phyloP scores from a whole-genome alignment of 2,888 invertebrate species.

The Amiota mariae region DNA sequence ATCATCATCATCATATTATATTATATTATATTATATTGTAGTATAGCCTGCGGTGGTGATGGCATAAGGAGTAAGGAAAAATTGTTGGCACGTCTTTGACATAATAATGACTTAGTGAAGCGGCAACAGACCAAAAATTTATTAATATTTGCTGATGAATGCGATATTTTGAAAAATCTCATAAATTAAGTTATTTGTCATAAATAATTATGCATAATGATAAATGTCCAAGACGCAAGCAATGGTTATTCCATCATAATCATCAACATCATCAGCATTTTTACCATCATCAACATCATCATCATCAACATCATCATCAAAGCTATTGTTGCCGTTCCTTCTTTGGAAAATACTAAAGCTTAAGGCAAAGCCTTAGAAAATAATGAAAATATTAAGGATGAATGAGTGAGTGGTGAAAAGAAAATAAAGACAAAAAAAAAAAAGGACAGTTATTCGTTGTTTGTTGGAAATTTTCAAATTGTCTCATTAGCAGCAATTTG shows the following conservation, averaged over 20 bases:
- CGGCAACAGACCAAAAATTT: not conserved
- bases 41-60: not conserved
- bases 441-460: not conserved
- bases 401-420: no score
- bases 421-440: no score
- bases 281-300: not conserved
- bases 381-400: no score
- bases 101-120: not conserved
- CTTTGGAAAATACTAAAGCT: not conserved
- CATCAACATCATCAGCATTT: conserved; percentile 5
- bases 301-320: conserved; percentile 1
- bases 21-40: no score
- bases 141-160: conserved; percentile 14
- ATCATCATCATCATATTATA: no score
- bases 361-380: not conserved
- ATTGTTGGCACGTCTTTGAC: not conserved
- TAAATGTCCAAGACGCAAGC: conserved; percentile 1
- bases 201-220: conserved; percentile 5
- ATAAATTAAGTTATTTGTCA: conserved; percentile 22
- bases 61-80: not conserved
- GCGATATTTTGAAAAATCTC: conserved; percentile 8
- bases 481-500: conserved; percentile 24
- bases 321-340: not conserved
- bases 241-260: not conserved
- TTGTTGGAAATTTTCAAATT: not conserved